These are phyloP conservation scores for Poeciliopsis turrubarensis DNA, from an alignment of 2,113 vertebrate genomes.

Conservation along the genomic window DNA sequence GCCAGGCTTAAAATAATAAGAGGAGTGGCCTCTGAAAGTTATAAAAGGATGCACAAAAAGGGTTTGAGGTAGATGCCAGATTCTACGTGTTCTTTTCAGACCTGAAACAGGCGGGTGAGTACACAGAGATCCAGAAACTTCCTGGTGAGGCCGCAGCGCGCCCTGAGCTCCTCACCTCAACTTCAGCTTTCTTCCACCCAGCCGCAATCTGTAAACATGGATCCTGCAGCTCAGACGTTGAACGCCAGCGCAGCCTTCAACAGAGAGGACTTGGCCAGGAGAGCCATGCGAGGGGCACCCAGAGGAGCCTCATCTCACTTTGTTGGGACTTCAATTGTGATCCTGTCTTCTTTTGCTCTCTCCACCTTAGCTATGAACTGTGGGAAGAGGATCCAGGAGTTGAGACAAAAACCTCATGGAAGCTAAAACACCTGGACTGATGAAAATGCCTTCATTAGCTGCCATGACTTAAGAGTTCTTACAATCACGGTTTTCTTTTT, in stretches of 20 bases:
- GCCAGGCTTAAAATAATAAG: slow-evolving; percentile 47
- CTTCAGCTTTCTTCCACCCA: not conserved
- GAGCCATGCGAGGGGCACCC: slow-evolving; percentile 35
- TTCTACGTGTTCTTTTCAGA: not conserved
- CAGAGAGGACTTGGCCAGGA: slow-evolving; percentile 47
- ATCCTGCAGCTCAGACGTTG: slow-evolving; percentile 42
- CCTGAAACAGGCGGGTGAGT: not conserved
- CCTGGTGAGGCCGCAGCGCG: not conserved
- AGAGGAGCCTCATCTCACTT: slow-evolving; percentile 78
- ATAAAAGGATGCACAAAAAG: slow-evolving; percentile 53
- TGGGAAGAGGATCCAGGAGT: slow-evolving; percentile 70
- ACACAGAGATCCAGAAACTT: slow-evolving; percentile 6
- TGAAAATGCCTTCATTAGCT: not conserved
- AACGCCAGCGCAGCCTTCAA: slow-evolving; percentile 17
- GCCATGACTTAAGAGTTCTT: not conserved
- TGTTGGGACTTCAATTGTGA: slow-evolving; percentile 76
- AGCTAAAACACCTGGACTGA: slow-evolving; percentile 27
- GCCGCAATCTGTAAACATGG: slow-evolving; percentile 47
- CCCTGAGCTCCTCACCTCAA: not conserved
- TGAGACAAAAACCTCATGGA: slow-evolving; percentile 53
- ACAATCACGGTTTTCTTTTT: too few species aligned
- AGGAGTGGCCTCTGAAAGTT: slow-evolving; percentile 32
- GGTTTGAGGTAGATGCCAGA: slow-evolving; percentile 33
- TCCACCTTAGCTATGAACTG: slow-evolving; percentile 80
- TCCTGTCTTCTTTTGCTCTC: slow-evolving; percentile 74